phyloP scores from a whole-genome alignment of 2,888 invertebrate species.

The Tenthredo mesomela region DNA sequence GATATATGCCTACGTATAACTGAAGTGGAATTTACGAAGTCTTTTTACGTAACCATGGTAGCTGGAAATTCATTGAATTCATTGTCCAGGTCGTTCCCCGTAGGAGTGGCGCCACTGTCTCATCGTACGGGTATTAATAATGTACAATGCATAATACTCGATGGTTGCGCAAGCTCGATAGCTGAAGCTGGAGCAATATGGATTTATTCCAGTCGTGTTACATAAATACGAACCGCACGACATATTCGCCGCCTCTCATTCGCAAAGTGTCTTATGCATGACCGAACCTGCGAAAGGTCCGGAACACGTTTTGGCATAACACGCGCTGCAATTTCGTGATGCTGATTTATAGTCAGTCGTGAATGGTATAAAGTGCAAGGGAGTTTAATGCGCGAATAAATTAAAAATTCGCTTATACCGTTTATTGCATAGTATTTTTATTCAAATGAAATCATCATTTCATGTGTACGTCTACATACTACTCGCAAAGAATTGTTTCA shows the following conservation, averaged over 20 bases:
- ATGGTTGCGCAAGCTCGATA: slow-evolving; percentile 39
- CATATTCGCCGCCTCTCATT: slow-evolving; percentile 49
- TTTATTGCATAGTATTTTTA: neutral
- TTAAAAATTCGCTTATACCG: slow-evolving; percentile 13
- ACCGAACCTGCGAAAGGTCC: slow-evolving; percentile 41
- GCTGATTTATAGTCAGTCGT: slow-evolving; percentile 33
- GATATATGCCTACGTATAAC: slow-evolving; percentile 1
- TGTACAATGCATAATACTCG: slow-evolving; percentile 43
- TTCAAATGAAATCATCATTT: neutral
- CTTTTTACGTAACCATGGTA: slow-evolving; percentile 35
- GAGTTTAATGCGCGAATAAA: neutral
- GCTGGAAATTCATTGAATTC: slow-evolving; percentile 37
- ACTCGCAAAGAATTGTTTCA: neutral
- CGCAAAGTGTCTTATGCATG: slow-evolving; percentile 52
- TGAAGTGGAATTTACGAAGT: slow-evolving; percentile 1
- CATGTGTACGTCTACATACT: neutral
- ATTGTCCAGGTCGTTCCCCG: slow-evolving; percentile 15
- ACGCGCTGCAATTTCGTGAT: slow-evolving; percentile 33
- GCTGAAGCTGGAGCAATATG: slow-evolving; percentile 45
- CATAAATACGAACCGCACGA: slow-evolving; percentile 50
- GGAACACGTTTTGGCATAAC: slow-evolving; percentile 46
- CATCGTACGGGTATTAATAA: slow-evolving; percentile 41
- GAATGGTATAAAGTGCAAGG: slow-evolving; percentile 2
- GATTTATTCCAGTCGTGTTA: slow-evolving; percentile 54
- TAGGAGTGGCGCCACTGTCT: slow-evolving; percentile 39